These are phyloP conservation scores for Cantharis lateralis DNA, from an alignment of 2,888 invertebrate genomes.

Conservation along the genomic window DNA sequence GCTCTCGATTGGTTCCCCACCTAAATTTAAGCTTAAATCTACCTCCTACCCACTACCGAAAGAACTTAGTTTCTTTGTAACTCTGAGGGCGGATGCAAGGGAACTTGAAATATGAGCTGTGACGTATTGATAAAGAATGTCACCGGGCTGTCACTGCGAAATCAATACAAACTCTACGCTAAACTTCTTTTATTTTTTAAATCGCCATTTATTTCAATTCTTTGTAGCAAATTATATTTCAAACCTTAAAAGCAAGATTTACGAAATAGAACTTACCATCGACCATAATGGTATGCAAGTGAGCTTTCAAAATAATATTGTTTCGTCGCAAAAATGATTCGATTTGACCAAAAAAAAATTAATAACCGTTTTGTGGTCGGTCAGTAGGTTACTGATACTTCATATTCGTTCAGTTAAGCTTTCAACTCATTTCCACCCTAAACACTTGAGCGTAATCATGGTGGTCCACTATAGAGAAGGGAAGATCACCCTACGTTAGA, in stretches of 20 bases:
- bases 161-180: conserved; percentile 55
- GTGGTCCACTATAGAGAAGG: conserved; percentile 34
- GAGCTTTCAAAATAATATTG: not conserved
- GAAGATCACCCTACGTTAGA: conserved; percentile 33
- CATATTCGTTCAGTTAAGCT: conserved; percentile 37
- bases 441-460: conserved; percentile 21
- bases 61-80: conserved; percentile 66
- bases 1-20: conserved; percentile 50
- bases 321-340: not conserved
- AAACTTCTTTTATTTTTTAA: conserved; percentile 38
- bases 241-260: not conserved
- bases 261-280: not conserved
- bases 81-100: conserved; percentile 58
- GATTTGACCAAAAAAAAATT: not conserved
- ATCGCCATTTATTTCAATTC: conserved; percentile 20
- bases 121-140: conserved; percentile 69
- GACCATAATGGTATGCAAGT: not conserved
- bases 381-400: conserved; percentile 46
- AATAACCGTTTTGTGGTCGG: conserved; percentile 29
- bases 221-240: not conserved
- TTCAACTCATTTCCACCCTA: conserved; percentile 22
- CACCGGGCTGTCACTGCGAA: conserved; percentile 69
- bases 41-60: conserved; percentile 53
- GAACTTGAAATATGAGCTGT: conserved; percentile 59
- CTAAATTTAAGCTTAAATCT: conserved; percentile 34